Conservation (phyloP, 1,140 invertebrate genomes). For the Bombus superbus region DNA sequence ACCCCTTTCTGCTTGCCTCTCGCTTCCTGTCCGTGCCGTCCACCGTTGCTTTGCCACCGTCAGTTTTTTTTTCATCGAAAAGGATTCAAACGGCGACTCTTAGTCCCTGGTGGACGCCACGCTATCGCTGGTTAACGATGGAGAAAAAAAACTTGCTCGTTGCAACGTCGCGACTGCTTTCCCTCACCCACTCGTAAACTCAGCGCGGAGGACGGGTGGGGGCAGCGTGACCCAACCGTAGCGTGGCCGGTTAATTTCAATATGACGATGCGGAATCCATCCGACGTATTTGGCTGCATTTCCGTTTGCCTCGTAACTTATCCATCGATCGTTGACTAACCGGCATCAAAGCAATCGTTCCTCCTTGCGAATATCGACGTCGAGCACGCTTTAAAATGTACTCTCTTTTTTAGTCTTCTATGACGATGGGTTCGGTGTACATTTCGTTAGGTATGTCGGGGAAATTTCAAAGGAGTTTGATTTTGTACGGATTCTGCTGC, state of each 20-base stretch:
- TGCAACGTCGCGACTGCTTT: background rate
- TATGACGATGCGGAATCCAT: conserved; percentile 49
- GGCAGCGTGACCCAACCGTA: background rate
- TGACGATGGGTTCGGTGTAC: background rate
- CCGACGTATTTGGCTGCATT: conserved; percentile 36
- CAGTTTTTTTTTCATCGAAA: background rate
- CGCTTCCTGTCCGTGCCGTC: background rate
- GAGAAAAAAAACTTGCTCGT: background rate
- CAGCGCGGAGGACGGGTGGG: background rate
- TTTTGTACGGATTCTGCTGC: background rate
- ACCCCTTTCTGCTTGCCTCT: conserved; percentile 27
- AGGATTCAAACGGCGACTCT: background rate
- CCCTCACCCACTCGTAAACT: too few relatives aligned
- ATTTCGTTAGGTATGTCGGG: background rate
- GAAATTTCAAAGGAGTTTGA: background rate
- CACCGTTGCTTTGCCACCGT: background rate
- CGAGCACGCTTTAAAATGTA: background rate
- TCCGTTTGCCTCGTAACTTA: conserved; percentile 50
- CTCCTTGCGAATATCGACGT: conserved; percentile 36
- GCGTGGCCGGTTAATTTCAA: conserved; percentile 32
- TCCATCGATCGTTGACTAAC: conserved; percentile 44
- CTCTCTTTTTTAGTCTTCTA: background rate
- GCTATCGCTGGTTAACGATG: background rate
- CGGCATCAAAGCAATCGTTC: background rate
- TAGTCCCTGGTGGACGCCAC: background rate